Conservation (phyloP, 2,888 invertebrate species). For the Drosophila lacicola region DNA sequence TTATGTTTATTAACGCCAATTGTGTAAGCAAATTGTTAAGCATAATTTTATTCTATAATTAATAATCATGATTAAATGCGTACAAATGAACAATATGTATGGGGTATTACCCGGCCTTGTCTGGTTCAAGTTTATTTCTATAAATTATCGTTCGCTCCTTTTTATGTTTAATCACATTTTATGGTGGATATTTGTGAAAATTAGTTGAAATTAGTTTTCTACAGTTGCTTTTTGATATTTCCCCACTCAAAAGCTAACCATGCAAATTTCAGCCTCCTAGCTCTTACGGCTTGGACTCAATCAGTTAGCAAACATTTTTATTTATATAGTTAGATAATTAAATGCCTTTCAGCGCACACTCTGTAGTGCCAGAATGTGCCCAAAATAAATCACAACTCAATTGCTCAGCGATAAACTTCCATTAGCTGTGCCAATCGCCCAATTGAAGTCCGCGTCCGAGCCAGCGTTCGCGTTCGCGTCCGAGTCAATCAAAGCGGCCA, state of each 20-base stretch:
- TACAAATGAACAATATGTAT: not conserved
- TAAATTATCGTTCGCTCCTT: too few relatives aligned
- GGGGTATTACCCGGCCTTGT: too few relatives aligned
- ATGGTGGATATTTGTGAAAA: too few relatives aligned
- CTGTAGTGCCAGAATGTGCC: slow-evolving; percentile 5
- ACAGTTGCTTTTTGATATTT: too few relatives aligned
- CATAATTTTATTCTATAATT: slow-evolving; percentile 52
- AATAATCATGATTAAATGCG: slow-evolving; percentile 57
- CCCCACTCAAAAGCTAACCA: too few relatives aligned
- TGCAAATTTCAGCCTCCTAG: too few relatives aligned
- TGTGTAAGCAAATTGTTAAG: slow-evolving; percentile 50
- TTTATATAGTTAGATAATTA: too few relatives aligned
- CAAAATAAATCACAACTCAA: slow-evolving; percentile 28
- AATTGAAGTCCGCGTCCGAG: slow-evolving; percentile 5
- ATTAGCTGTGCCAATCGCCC: slow-evolving; percentile 4
- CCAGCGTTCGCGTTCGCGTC: not conserved
- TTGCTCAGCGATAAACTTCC: slow-evolving; percentile 20
- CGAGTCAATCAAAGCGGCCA: slow-evolving; percentile 6
- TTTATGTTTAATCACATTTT: too few relatives aligned
- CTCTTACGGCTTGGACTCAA: too few relatives aligned
- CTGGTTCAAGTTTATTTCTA: too few relatives aligned
- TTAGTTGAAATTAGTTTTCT: too few relatives aligned
- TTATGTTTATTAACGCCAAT: slow-evolving; percentile 59
- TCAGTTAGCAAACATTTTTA: too few relatives aligned
- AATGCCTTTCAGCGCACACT: not conserved